phyloP scores from a whole-genome alignment of 2,888 invertebrate genomes.

The Petrophora chlorosata region DNA sequence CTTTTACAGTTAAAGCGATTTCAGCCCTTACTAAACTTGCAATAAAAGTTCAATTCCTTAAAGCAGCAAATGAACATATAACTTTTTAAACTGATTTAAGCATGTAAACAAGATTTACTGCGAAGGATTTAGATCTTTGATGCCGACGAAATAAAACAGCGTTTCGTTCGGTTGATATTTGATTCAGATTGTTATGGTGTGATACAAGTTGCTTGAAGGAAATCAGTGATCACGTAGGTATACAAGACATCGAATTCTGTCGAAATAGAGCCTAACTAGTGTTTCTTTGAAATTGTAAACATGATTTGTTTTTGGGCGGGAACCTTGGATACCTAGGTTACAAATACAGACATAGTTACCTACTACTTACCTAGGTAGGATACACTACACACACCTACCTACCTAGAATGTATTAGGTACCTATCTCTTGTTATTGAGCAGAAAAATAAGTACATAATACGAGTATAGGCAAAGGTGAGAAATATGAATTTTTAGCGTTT shows the following conservation, averaged over 20 bases:
- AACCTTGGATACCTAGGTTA: too few species aligned
- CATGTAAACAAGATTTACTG: slow-evolving; percentile 18
- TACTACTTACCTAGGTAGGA: too few species aligned
- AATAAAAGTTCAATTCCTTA: neutral
- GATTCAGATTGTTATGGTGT: slow-evolving; percentile 22
- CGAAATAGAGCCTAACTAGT: neutral
- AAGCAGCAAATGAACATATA: neutral
- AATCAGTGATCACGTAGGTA: slow-evolving; percentile 22
- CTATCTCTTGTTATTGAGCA: too few species aligned
- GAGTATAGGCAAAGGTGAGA: too few species aligned
- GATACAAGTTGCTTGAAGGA: slow-evolving; percentile 10
- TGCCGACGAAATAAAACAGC: neutral
- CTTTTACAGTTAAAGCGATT: neutral
- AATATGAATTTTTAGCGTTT: neutral
- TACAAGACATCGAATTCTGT: slow-evolving; percentile 7
- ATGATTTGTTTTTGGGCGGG: too few species aligned
- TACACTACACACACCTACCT: too few species aligned
- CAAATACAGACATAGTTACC: too few species aligned
- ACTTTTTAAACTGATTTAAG: slow-evolving; percentile 7
- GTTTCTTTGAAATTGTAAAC: neutral
- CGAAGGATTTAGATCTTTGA: slow-evolving; percentile 5
- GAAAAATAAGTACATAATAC: too few species aligned
- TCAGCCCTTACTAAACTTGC: neutral
- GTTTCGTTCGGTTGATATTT: slow-evolving; percentile 8
- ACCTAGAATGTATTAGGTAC: too few species aligned